Evolutionary conservation across 2,888 invertebrate genomes (phyloP).

Genomic region (Nudaria mundana): DNA sequence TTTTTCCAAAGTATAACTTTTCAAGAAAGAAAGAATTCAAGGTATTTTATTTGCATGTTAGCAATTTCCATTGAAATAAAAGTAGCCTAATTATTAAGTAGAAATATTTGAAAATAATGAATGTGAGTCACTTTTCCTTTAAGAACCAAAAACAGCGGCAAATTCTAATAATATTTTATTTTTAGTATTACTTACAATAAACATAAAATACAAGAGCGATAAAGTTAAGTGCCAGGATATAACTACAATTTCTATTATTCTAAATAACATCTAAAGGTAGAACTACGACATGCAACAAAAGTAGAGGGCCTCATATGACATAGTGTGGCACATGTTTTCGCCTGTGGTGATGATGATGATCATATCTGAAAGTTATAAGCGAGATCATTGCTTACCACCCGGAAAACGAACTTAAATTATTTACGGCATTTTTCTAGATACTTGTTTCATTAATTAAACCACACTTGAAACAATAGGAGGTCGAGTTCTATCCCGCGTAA

Average conservation of each 20-base stretch:
- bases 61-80: too few relatives aligned
- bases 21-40: too few relatives aligned
- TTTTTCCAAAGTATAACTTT: too few relatives aligned
- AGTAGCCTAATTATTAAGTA: too few relatives aligned
- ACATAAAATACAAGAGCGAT: conserved; percentile 4
- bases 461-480: not conserved
- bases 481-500: too few relatives aligned
- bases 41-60: too few relatives aligned
- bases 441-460: not conserved
- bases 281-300: conserved; percentile 27
- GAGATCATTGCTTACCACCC: conserved; percentile 48
- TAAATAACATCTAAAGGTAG: conserved; percentile 13
- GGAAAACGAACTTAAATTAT: too few relatives aligned
- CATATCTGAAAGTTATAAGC: conserved; percentile 69
- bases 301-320: conserved; percentile 44
- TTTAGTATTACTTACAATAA: conserved; percentile 5
- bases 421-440: not conserved
- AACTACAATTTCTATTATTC: conserved; percentile 9
- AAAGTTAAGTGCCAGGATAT: conserved; percentile 28
- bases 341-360: conserved; percentile 62
- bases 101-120: too few relatives aligned
- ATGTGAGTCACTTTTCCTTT: not conserved
- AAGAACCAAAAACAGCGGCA: conserved; percentile 11
- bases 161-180: not conserved
- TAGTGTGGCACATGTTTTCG: conserved; percentile 67